Percentiles rank a stretch among this genome's conserved stretches.
phyloP scores from a whole-genome alignment of 37 sponge, comb jelly and placozoan species.

The Eunapius fragilis region DNA sequence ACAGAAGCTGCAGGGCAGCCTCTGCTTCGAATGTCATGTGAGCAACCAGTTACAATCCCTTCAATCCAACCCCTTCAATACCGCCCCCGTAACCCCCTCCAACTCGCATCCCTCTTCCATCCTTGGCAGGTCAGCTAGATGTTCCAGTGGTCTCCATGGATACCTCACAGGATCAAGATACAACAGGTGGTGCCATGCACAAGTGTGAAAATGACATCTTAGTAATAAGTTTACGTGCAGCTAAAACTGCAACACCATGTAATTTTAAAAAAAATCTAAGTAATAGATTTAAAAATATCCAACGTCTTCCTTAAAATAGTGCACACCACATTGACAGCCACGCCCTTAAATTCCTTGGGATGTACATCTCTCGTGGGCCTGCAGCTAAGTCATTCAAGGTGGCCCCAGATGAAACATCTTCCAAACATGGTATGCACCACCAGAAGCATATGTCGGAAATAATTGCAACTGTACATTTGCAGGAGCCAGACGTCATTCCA shows the following conservation, averaged over 20 bases:
- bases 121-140: background rate
- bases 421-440: background rate
- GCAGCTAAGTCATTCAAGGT: background rate
- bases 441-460: background rate
- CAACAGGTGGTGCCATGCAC: constrained; percentile 43
- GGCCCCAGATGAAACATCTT: background rate
- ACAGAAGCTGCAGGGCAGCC: background rate
- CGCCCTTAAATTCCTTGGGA: constrained; percentile 23
- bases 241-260: no score
- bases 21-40: constrained; percentile 4
- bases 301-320: constrained; percentile 5
- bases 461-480: no score
- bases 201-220: no score
- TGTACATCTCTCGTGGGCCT: constrained; percentile 34
- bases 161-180: constrained; percentile 64
- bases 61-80: background rate
- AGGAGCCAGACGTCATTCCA: no score
- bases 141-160: constrained; percentile 22
- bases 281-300: background rate
- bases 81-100: background rate
- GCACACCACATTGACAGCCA: constrained; percentile 36
- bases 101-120: background rate
- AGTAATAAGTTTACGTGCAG: background rate
- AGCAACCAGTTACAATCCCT: background rate
- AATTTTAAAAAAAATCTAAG: background rate